phyloP scores from a whole-genome alignment of 2,888 invertebrate species.

The Dioctria rufipes region DNA sequence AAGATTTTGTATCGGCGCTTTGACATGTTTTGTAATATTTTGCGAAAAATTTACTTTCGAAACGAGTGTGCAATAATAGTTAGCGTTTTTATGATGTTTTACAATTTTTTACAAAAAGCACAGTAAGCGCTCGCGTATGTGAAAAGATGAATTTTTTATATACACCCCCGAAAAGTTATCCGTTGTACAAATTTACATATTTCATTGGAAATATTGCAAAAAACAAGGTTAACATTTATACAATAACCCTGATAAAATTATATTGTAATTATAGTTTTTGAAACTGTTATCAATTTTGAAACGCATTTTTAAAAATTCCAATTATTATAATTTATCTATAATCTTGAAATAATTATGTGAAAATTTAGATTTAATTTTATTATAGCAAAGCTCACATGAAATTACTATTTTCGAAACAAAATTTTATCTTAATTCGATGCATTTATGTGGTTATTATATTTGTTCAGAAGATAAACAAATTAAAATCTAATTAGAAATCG shows the following conservation, averaged over 20 bases:
- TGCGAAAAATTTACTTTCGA: conserved; percentile 43
- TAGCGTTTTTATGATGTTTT: conserved; percentile 46
- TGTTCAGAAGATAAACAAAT: no score
- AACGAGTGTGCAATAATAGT: conserved; percentile 37
- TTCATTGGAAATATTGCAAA: conserved; percentile 20
- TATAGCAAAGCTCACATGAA: no score
- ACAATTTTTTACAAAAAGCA: conserved; percentile 30
- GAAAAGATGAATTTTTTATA: conserved; percentile 29
- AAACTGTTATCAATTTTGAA: no score
- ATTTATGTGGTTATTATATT: no score
- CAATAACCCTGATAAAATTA: no score
- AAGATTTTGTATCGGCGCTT: conserved; percentile 21
- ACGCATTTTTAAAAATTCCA: not conserved
- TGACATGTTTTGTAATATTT: conserved; percentile 38
- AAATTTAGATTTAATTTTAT: no score
- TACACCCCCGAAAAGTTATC: not conserved
- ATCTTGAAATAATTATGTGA: no score
- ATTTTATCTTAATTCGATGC: no score
- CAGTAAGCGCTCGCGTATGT: conserved; percentile 6
- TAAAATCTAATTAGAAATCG: no score
- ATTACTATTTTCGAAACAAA: not conserved
- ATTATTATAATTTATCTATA: conserved; percentile 18
- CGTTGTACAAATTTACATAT: conserved; percentile 42
- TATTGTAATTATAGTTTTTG: no score
- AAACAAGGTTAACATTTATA: not conserved